phyloP scores from a whole-genome alignment of 1,140 invertebrate genomes.

The Araneus ventricosus region DNA sequence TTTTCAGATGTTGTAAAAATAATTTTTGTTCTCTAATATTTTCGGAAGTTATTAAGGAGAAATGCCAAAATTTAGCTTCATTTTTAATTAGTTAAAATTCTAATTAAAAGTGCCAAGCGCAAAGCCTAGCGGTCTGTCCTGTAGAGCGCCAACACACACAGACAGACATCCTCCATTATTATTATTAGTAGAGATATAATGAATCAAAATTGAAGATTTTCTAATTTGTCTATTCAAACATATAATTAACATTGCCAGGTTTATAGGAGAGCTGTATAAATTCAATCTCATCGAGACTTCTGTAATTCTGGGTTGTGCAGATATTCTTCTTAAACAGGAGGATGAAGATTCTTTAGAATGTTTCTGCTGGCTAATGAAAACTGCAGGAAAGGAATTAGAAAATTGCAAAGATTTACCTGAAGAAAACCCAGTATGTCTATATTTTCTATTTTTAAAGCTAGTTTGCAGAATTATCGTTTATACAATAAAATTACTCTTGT shows the following conservation, averaged over 20 bases:
- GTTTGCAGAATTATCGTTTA: too few relatives aligned
- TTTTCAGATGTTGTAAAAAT: too few relatives aligned
- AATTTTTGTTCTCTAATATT: too few relatives aligned
- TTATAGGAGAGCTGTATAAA: slow-evolving; percentile 89
- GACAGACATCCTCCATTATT: too few relatives aligned
- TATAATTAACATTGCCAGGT: neutral
- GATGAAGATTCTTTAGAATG: slow-evolving; percentile 96
- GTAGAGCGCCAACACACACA: too few relatives aligned
- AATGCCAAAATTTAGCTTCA: too few relatives aligned
- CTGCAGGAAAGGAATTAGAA: slow-evolving; percentile 14
- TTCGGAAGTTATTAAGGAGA: too few relatives aligned
- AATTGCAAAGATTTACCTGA: slow-evolving; percentile 18
- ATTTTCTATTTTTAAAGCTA: neutral
- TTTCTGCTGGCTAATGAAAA: slow-evolving; percentile 75
- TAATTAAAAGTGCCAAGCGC: too few relatives aligned
- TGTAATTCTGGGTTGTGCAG: slow-evolving; percentile 91
- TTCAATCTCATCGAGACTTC: slow-evolving; percentile 92
- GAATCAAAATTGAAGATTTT: neutral
- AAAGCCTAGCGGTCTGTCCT: too few relatives aligned
- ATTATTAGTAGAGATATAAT: too few relatives aligned
- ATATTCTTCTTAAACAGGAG: slow-evolving; percentile 84
- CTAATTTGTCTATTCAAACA: neutral
- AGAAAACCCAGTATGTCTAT: neutral
- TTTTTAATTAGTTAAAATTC: too few relatives aligned
- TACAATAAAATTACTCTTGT: too few relatives aligned